A percentile compares a stretch with the other conserved stretches of the same genome.
Conservation (phyloP, 1,140 invertebrate genomes). For the Drosophila ohnishii region DNA sequence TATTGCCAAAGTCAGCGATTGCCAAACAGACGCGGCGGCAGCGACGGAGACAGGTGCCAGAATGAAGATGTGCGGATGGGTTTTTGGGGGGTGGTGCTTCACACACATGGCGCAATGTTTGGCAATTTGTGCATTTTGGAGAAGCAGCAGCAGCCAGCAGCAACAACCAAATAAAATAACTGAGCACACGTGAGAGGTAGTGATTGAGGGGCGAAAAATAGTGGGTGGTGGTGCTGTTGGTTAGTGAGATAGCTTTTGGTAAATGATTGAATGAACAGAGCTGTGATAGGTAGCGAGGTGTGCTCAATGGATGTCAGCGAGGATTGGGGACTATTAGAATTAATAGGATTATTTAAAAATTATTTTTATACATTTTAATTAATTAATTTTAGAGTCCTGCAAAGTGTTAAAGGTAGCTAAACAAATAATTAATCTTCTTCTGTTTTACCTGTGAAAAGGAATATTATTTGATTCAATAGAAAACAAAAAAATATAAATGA, state of each 20-base stretch:
- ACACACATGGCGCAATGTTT: conserved; percentile 69
- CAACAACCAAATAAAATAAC: conserved; percentile 71
- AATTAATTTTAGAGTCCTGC: too few species aligned
- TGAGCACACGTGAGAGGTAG: conserved; percentile 48
- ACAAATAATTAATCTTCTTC: too few species aligned
- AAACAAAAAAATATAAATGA: too few species aligned
- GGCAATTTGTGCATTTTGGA: conserved; percentile 72
- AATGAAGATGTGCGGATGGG: conserved; percentile 20
- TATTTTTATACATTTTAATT: not conserved
- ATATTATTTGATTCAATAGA: too few species aligned
- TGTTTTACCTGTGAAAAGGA: too few species aligned
- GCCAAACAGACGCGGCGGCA: conserved; percentile 10
- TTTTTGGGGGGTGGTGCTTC: not conserved
- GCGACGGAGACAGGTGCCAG: conserved; percentile 1
- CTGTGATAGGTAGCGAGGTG: not conserved
- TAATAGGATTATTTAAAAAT: too few species aligned
- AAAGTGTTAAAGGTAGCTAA: too few species aligned
- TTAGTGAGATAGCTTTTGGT: conserved; percentile 1
- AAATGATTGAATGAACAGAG: conserved; percentile 15
- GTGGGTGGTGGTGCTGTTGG: not conserved
- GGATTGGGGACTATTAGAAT: not conserved
- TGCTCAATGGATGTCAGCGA: not conserved
- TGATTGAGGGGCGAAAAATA: conserved; percentile 13
- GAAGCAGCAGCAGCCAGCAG: conserved; percentile 14
- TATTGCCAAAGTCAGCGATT: conserved; percentile 67